Evolutionary conservation across 2,888 invertebrate genomes (phyloP).

Genomic region (Elysia crispata): DNA sequence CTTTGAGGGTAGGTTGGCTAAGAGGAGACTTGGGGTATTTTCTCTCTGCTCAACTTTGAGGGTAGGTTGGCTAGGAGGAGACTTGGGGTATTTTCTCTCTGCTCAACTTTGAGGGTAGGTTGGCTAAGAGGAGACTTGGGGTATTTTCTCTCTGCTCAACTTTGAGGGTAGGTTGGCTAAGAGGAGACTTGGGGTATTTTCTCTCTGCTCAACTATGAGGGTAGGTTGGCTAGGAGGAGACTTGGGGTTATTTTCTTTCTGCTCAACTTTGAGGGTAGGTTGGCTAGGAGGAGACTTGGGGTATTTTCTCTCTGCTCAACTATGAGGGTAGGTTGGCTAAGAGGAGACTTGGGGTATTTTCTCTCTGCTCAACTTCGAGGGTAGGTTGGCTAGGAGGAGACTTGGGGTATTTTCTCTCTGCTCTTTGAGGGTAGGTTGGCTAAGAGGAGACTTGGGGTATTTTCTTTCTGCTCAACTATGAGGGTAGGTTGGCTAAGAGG

Average conservation of each 20-base stretch:
- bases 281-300: background rate
- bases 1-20: slow-evolving; percentile 14
- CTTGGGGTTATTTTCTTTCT: slow-evolving; percentile 14
- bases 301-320: slow-evolving; percentile 17
- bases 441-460: background rate
- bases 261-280: slow-evolving; percentile 22
- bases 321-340: slow-evolving; percentile 9
- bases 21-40: background rate
- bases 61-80: background rate
- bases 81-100: slow-evolving; percentile 16
- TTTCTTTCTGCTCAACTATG: slow-evolving; percentile 10
- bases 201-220: slow-evolving; percentile 6
- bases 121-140: background rate
- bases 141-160: slow-evolving; percentile 17
- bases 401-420: slow-evolving; percentile 21
- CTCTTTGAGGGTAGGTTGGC: slow-evolving; percentile 20
- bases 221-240: background rate
- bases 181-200: background rate
- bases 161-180: slow-evolving; percentile 12
- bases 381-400: background rate
- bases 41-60: slow-evolving; percentile 15
- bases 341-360: background rate
- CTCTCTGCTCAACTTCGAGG: slow-evolving; percentile 11
- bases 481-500: background rate
- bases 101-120: slow-evolving; percentile 22